Evolutionary conservation across 2,113 vertebrate genomes (phyloP), one percentile per base, ranked within the genome.

Genomic region (Chloroceryle aenea): DNA sequence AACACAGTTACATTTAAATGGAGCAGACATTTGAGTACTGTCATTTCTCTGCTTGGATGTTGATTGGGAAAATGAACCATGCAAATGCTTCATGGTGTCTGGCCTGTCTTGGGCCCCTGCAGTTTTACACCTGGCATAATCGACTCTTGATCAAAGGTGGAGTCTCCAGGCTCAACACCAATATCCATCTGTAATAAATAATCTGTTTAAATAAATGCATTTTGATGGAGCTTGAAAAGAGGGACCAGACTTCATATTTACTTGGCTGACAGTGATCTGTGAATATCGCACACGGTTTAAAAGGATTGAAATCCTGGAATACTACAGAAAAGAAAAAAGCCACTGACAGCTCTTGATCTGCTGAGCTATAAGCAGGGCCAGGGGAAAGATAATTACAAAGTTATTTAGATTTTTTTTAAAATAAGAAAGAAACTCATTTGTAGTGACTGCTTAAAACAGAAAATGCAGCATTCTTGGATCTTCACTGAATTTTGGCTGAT

Each of bases 21-120:
- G 0, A 68, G n/a, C 52, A 55, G 89, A 29, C 1, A 2, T 67
- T 42, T 34, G 50, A 53, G 45, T 45, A 4, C 22, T 40, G 69
- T 29, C 17, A 10, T 78, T 89, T 8, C 38, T 69, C 32, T 59
- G 1, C 53, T 42, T 36, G 43, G 36, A 43, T 56, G 10, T 22
- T 50, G 48, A 50, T 7, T 50, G 48, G 0, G 1, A 21, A 56
- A 56, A n/a, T 12, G 30, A 18, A 18, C 40, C 29, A 2, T 0
- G 8, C 14, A 36, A 43, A 9, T 30, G 10, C n/a, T 48, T 23
- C 0, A 0, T 56, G 48, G 12, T 13, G n/a, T 23, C 72, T 50
- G 32, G 38, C 66, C 78, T 71, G 42, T 20, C 75, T 53, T 19
- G 32, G 12, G 21, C 50, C n/a, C 13, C 19, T 26, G 30, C 32